A percentile compares a stretch with the other conserved stretches of the same genome.
phyloP scores from a whole-genome alignment of 2,797 vertebrate species.

The Chelon labrosus region DNA sequence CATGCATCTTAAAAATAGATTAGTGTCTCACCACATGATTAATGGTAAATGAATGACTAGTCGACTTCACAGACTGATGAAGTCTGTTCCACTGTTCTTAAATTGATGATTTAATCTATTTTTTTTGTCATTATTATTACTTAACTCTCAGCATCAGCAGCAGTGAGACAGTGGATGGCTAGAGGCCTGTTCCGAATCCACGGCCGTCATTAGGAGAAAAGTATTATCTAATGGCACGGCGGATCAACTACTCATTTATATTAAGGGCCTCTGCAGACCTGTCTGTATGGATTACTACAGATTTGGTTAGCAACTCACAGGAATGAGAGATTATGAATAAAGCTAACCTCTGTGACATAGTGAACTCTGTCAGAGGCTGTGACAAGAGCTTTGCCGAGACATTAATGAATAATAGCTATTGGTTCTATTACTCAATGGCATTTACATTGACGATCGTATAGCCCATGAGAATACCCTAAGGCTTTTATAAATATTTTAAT shows the following conservation, averaged over 20 bases:
- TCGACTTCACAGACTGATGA: constrained; percentile 49
- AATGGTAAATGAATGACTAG: constrained; percentile 10
- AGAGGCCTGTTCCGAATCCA: constrained; percentile 28
- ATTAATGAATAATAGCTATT: constrained; percentile 15
- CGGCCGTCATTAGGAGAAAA: constrained; percentile 46
- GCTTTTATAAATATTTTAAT: background rate
- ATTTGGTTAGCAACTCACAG: constrained; percentile 58
- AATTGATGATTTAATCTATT: constrained; percentile 25
- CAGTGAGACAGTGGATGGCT: constrained; percentile 8
- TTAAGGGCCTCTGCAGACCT: constrained; percentile 50
- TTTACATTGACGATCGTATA: constrained; percentile 9
- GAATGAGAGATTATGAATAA: constrained; percentile 57
- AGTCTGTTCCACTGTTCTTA: constrained; percentile 13
- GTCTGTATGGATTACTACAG: constrained; percentile 68
- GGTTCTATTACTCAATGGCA: constrained; percentile 4
- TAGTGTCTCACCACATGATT: background rate
- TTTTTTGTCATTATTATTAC: constrained; percentile 28
- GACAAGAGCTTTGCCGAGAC: constrained; percentile 16
- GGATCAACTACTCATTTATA: constrained; percentile 69
- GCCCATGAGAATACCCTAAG: background rate
- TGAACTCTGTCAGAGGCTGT: constrained; percentile 32
- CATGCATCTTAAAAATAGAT: background rate
- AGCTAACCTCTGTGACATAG: constrained; percentile 30
- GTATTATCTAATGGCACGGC: constrained; percentile 68
- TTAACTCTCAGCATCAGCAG: constrained; percentile 36